phyloP scores from a whole-genome alignment of 2,888 invertebrate species.

The Mechanitis mazaeus region DNA sequence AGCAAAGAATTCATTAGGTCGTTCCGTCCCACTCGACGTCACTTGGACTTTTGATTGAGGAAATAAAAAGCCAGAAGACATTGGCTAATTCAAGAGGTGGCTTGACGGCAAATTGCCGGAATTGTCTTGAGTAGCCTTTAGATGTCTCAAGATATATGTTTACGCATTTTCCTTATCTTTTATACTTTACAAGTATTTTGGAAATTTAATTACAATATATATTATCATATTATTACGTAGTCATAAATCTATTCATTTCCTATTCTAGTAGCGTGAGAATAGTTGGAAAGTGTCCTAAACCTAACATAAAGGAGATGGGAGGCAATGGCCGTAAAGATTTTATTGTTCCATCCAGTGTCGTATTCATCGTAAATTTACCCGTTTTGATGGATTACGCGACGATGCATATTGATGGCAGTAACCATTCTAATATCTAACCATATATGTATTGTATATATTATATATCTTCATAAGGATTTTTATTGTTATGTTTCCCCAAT shows the following conservation, averaged over 20 bases:
- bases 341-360: conserved; percentile 48
- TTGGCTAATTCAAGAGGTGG: conserved; percentile 61
- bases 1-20: conserved; percentile 67
- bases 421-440: background rate
- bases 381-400: conserved; percentile 58
- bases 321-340: conserved; percentile 65
- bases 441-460: background rate
- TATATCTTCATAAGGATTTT: too few species aligned
- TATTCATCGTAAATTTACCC: conserved; percentile 50
- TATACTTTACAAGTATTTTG: too few species aligned
- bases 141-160: conserved; percentile 12
- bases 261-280: conserved; percentile 15
- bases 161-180: background rate
- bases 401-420: conserved; percentile 47
- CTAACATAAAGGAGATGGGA: conserved; percentile 50
- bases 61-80: conserved; percentile 66
- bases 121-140: conserved; percentile 43
- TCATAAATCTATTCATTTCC: background rate
- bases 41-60: conserved; percentile 71
- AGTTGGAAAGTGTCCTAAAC: conserved; percentile 25
- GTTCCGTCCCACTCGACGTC: conserved; percentile 61
- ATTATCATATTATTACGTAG: background rate
- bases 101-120: conserved; percentile 50
- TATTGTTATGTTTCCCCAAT: too few species aligned
- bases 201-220: too few species aligned